Base-by-base conservation (phyloP, 2,888 invertebrate species). In the Punctoribates punctum region DNA sequence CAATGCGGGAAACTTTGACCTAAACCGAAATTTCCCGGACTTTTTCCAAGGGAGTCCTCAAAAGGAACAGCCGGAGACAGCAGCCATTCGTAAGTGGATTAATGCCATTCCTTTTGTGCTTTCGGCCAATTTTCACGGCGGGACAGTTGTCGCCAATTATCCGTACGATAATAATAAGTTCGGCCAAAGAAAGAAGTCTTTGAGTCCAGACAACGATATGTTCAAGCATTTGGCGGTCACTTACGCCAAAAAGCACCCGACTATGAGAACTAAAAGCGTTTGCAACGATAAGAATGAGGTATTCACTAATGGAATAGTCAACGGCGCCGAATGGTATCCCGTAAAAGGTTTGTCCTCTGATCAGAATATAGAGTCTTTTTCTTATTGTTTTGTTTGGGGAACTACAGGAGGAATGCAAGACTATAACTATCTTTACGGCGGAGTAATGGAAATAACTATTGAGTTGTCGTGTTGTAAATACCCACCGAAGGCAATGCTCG, bases 21-120 rank as follows among this genome's bases (percentile, higher is more conserved):
- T 96, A 81, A 96, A 96, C 85, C 89, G 96, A 76, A 96, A 96
- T 86, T 96, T 96, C 85, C 96, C 96, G 0, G 96, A 96, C 85
- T 92, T 91, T 84, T 94, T 95, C 86, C 93, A 93, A 83, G 89
- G 91, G 81, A 93, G 93, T 84, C 90, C 91, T 80, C 92, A 91
- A 82, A 54, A 67, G 48, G 90, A 90, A 0, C 95, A 96, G 83
- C 93, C 94, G n/a, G 96, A 96, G 86, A 94, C 96, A 0, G 91
- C 91, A 81, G 93, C 94, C 0, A 91, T 96, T 11, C 94, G 94
- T 83, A 91, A 94, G 82, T 96, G 96, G 96, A 89, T 95, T 77
- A 90, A 92, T 79, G 92, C 93, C 84, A 92, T 92, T 78, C 94
- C 93, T 84, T 96, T 96, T 83, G 93, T 95, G 17, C 86, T 96